A percentile compares a stretch with the other conserved stretches of the same genome.
Evolutionary conservation across 53 echinoderm and acorn worm species (phyloP).

Genomic region (Hippasteria phrygiana): DNA sequence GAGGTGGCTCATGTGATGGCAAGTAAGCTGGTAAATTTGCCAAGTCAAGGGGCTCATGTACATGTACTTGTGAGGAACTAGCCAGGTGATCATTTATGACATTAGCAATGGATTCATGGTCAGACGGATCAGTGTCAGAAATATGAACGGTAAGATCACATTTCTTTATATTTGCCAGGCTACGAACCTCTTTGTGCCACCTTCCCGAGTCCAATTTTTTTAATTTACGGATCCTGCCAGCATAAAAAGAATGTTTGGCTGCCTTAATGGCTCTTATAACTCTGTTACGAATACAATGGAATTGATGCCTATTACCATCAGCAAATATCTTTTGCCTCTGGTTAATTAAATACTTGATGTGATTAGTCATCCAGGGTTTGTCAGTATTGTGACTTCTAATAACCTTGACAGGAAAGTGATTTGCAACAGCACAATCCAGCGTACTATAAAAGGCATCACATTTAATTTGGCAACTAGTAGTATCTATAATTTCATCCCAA

Average conservation of each 20-base stretch:
- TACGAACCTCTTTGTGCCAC: conserved; percentile 18
- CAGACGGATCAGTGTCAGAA: conserved; percentile 16
- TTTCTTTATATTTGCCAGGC: conserved; percentile 27
- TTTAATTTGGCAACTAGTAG: background rate
- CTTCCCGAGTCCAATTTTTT: no score
- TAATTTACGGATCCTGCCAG: conserved; percentile 21
- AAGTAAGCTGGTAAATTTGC: conserved; percentile 32
- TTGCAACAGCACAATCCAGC: no score
- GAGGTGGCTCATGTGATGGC: no score
- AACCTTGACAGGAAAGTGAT: no score
- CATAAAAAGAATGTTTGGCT: conserved; percentile 31
- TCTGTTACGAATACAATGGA: no score
- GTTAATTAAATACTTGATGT: background rate
- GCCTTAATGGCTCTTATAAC: background rate
- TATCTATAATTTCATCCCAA: no score
- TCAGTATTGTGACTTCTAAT: no score
- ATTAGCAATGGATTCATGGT: conserved; percentile 19
- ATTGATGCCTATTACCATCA: conserved; percentile 11
- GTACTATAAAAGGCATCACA: conserved; percentile 8
- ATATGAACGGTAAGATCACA: conserved; percentile 19
- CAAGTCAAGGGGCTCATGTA: background rate
- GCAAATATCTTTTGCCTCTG: conserved; percentile 16
- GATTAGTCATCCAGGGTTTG: conserved; percentile 9
- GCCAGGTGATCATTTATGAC: conserved; percentile 36
- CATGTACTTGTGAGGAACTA: conserved; percentile 50